Conservation (phyloP, 2,113 vertebrate species). For the Rhinogobius similis region DNA sequence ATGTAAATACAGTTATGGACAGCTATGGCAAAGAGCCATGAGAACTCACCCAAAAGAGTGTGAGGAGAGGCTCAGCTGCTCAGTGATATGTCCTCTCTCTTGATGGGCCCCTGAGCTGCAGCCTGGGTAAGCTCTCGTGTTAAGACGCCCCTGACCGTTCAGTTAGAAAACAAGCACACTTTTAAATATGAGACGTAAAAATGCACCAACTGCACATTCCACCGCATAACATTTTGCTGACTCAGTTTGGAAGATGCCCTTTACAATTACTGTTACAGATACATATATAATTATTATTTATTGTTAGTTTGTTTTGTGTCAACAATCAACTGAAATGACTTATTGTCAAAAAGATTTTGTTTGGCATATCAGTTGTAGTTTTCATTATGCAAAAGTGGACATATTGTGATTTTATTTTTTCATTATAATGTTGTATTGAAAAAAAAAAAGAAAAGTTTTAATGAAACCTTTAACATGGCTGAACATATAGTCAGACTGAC, state of each 20-base stretch:
- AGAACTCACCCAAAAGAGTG: too few species aligned
- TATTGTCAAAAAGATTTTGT: conserved; percentile 11
- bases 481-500: conserved; percentile 33
- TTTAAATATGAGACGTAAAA: background rate
- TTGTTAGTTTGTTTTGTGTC: background rate
- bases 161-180: background rate
- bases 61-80: too few species aligned
- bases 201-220: background rate
- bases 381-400: conserved; percentile 36
- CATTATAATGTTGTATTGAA: conserved; percentile 44
- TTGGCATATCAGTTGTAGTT: conserved; percentile 42
- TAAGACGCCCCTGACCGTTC: too few species aligned
- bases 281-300: background rate
- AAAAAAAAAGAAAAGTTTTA: conserved; percentile 62
- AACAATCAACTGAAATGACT: background rate
- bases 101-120: too few species aligned
- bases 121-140: too few species aligned
- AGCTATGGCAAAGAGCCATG: too few species aligned
- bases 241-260: background rate
- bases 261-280: background rate
- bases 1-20: too few species aligned
- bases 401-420: conserved; percentile 37
- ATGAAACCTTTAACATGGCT: conserved; percentile 36
- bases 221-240: background rate
- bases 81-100: too few species aligned